Conservation (phyloP, 2,797 vertebrate genomes). For the Enteromius radiatus region DNA sequence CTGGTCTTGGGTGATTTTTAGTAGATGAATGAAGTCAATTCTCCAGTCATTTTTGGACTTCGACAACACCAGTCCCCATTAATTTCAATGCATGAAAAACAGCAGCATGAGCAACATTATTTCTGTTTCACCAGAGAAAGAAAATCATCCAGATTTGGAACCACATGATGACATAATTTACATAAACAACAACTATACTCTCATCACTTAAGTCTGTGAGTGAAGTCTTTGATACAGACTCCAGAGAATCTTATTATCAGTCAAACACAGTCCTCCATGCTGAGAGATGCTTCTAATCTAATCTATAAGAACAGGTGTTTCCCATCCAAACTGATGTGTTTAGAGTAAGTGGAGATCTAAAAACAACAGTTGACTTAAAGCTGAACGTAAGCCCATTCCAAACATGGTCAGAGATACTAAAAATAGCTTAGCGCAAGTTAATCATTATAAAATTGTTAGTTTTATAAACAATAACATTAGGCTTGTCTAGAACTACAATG, state of each 20-base stretch:
- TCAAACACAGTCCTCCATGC: conserved; percentile 48
- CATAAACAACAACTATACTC: neutral
- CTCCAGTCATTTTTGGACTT: neutral
- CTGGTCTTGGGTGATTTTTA: neutral
- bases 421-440: conserved; percentile 42
- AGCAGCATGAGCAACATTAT: neutral
- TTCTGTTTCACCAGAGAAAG: neutral
- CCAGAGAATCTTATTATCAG: conserved; percentile 51
- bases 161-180: neutral
- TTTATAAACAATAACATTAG: neutral
- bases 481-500: neutral
- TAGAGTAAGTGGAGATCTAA: conserved; percentile 47
- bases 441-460: conserved; percentile 12
- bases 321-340: conserved; percentile 59
- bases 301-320: conserved; percentile 60
- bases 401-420: conserved; percentile 32
- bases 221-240: conserved; percentile 37
- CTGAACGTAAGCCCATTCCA: conserved; percentile 43
- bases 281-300: conserved; percentile 51
- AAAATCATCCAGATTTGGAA: neutral
- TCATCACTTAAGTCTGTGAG: conserved; percentile 28
- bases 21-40: neutral
- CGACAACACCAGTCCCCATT: neutral
- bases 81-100: neutral
- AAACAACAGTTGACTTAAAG: conserved; percentile 40